These are phyloP conservation scores for Lophotriccus pileatus DNA, from an alignment of 2,797 vertebrate genomes.

Conservation along the genomic window DNA sequence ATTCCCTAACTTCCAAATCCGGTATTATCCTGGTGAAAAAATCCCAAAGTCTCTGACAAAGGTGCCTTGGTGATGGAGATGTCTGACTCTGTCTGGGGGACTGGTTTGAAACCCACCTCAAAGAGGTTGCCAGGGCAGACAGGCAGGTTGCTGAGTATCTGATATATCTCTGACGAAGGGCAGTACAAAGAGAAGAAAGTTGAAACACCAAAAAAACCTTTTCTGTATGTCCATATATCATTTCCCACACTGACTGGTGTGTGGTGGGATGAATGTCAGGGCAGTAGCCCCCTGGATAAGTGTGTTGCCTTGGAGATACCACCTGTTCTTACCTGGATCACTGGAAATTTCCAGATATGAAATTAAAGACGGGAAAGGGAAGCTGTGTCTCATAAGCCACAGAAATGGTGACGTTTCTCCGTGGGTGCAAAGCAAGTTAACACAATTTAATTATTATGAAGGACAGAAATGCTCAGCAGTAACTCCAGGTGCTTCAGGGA, in stretches of 20 bases:
- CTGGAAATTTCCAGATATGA: not conserved
- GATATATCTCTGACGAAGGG: not conserved
- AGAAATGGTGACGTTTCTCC: not conserved
- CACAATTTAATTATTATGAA: not conserved
- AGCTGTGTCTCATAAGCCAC: not conserved
- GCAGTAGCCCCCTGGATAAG: not conserved
- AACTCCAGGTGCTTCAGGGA: not conserved
- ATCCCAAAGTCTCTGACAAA: not conserved
- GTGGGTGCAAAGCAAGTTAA: not conserved
- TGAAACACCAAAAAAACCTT: not conserved
- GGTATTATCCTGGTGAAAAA: not conserved
- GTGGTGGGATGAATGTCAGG: not conserved
- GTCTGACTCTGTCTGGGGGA: not conserved
- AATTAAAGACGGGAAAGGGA: not conserved
- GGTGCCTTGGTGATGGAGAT: not conserved
- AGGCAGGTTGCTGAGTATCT: not conserved
- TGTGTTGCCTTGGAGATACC: not conserved
- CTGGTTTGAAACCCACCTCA: not conserved
- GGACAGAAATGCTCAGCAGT: not conserved
- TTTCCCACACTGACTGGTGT: not conserved
- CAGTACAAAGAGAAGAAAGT: not conserved
- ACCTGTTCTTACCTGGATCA: not conserved
- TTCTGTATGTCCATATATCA: fast-evolving
- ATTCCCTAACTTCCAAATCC: not conserved
- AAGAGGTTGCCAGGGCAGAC: not conserved